A percentile compares a stretch with the other conserved stretches of the same genome.
These are phyloP conservation scores for Conops quadrifasciatus DNA, from an alignment of 2,888 invertebrate genomes.

Conservation along the genomic window DNA sequence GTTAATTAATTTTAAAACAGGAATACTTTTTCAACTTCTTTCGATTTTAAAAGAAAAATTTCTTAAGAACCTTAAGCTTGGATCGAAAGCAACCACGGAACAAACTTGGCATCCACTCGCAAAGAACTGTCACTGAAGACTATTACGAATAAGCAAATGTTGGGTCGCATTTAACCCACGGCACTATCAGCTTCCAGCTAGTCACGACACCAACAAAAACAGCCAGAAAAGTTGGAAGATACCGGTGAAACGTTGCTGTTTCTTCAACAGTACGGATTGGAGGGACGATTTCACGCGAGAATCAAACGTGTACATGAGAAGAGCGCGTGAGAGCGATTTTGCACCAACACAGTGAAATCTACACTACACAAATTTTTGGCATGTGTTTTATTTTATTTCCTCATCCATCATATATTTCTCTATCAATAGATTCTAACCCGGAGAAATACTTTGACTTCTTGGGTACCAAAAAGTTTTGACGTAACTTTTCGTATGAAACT, in stretches of 20 bases:
- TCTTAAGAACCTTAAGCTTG: constrained; percentile 11
- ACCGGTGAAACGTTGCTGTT: not conserved
- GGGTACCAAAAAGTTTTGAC: too few species aligned
- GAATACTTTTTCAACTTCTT: too few species aligned
- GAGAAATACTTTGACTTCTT: too few species aligned
- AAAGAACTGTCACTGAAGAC: constrained; percentile 49
- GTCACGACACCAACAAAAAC: not conserved
- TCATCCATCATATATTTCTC: too few species aligned
- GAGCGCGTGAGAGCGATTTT: constrained; percentile 11
- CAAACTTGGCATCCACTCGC: constrained; percentile 39
- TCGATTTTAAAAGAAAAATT: too few species aligned
- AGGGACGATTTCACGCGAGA: too few species aligned
- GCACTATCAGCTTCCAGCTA: constrained; percentile 5
- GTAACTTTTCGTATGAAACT: too few species aligned
- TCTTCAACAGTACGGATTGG: too few species aligned
- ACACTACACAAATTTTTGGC: not conserved
- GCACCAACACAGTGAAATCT: not conserved
- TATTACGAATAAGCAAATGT: constrained; percentile 41
- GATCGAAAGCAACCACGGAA: constrained; percentile 32
- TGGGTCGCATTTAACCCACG: constrained; percentile 45
- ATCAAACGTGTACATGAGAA: too few species aligned
- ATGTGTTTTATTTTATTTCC: not conserved
- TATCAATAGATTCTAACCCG: too few species aligned
- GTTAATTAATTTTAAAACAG: too few species aligned
- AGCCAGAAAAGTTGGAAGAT: not conserved